Conservation (phyloP, 2,113 vertebrate species). For the Labeo rohita region DNA sequence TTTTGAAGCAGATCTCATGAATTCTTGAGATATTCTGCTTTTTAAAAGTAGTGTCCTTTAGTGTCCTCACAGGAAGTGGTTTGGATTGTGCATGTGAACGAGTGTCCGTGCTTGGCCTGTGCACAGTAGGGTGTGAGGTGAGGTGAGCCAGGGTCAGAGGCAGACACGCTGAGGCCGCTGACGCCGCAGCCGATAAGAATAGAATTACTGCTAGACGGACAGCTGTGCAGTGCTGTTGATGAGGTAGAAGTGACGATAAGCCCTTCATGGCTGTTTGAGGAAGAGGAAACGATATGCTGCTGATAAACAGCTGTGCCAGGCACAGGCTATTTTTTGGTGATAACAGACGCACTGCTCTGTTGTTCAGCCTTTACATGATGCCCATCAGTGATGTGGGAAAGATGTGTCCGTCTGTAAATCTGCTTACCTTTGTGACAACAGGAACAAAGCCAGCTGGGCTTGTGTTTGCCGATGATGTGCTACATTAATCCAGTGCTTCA, state of each 20-base stretch:
- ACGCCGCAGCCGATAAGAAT: slow-evolving; percentile 15
- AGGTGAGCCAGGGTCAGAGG: slow-evolving; percentile 17
- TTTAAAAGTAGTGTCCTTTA: not conserved
- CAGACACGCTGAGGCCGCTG: not conserved
- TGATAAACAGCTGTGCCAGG: slow-evolving; percentile 28
- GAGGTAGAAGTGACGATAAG: slow-evolving; percentile 30
- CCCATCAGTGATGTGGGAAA: slow-evolving; percentile 1
- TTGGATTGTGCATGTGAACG: not conserved
- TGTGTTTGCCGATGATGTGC: not conserved
- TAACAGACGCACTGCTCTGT: slow-evolving; percentile 6
- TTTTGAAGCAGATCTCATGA: not conserved
- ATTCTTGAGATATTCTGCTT: not conserved
- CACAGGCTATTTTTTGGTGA: slow-evolving; percentile 24
- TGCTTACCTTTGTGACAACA: not conserved
- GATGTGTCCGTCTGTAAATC: not conserved
- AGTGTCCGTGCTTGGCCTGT: not conserved
- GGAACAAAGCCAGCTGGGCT: not conserved
- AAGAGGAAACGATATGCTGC: not conserved
- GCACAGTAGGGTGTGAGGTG: not conserved
- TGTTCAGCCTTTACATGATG: slow-evolving; percentile 16
- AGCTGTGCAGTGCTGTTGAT: slow-evolving; percentile 16
- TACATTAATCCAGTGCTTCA: not conserved
- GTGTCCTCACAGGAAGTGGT: slow-evolving; percentile 13
- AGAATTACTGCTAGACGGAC: slow-evolving; percentile 17
- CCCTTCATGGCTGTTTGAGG: slow-evolving; percentile 7